phyloP scores from a whole-genome alignment of 2,888 invertebrate species.

The Caenorhabditis zanzibari region DNA sequence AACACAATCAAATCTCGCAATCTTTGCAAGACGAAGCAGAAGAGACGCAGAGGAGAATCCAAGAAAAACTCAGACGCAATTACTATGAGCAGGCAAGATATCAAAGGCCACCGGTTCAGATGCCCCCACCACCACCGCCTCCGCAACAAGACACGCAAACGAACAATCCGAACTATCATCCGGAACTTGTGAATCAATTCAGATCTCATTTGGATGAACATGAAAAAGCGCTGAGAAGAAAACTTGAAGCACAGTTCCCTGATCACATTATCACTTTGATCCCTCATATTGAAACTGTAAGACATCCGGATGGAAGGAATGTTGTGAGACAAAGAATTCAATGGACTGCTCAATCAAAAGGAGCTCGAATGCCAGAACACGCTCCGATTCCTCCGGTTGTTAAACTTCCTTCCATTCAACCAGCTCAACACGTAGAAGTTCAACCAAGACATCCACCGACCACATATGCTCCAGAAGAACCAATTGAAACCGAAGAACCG shows the following conservation, averaged over 20 bases:
- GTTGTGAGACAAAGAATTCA: conserved; percentile 62
- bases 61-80: conserved; percentile 51
- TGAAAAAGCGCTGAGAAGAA: conserved; percentile 45
- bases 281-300: conserved; percentile 63
- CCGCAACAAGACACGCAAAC: conserved; percentile 17
- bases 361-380: conserved; percentile 5
- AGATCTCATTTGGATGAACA: conserved; percentile 60
- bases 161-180: conserved; percentile 49
- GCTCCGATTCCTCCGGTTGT: conserved; percentile 20
- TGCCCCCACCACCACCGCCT: conserved; percentile 45
- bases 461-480: conserved; percentile 14
- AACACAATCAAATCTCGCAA: conserved; percentile 52
- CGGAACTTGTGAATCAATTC: conserved; percentile 62
- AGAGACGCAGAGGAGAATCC: conserved; percentile 62
- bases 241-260: conserved; percentile 62
- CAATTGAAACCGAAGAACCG: not conserved
- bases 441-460: not conserved
- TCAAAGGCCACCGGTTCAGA: conserved; percentile 57
- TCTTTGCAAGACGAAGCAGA: conserved; percentile 55
- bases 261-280: conserved; percentile 61
- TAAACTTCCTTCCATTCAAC: not conserved
- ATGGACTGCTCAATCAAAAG: conserved; percentile 65
- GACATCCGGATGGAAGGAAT: conserved; percentile 62
- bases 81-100: conserved; percentile 56
- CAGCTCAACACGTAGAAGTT: no score